Conservation (phyloP, 1,140 invertebrate genomes). For the Venturia canescens region DNA sequence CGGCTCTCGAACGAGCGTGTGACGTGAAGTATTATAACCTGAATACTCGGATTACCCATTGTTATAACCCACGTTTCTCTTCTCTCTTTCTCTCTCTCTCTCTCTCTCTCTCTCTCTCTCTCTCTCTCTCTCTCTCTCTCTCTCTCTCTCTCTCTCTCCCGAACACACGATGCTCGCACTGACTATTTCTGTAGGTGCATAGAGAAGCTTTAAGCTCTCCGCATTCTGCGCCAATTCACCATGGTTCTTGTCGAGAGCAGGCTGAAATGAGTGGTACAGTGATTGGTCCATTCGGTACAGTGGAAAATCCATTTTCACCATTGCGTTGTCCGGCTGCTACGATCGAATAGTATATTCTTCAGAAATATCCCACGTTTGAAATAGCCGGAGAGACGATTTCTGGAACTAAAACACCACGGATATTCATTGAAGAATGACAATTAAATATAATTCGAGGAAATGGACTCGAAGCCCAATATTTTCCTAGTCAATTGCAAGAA, state of each 20-base stretch:
- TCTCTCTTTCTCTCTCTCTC: too few species aligned
- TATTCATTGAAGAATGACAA: too few species aligned
- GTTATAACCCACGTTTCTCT: conserved; percentile 51
- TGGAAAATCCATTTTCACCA: neutral
- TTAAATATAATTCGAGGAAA: too few species aligned
- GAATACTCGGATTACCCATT: conserved; percentile 64
- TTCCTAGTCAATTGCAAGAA: too few species aligned
- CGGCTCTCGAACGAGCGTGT: conserved; percentile 60
- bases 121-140: too few species aligned
- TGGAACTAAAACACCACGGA: too few species aligned
- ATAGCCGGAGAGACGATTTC: too few species aligned
- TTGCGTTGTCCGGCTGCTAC: too few species aligned
- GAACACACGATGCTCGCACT: neutral
- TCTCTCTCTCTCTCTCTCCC: neutral
- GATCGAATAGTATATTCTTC: neutral
- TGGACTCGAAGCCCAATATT: too few species aligned
- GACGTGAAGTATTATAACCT: conserved; percentile 52
- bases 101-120: neutral
- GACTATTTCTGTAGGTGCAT: neutral
- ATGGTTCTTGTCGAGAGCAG: neutral
- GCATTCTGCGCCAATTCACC: neutral
- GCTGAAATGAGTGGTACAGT: neutral
- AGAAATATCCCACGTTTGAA: too few species aligned
- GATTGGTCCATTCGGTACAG: neutral
- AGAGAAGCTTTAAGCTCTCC: neutral